These are phyloP conservation scores for Cyrtodaria siliqua DNA, from an alignment of 2,888 invertebrate species.

Conservation along the genomic window DNA sequence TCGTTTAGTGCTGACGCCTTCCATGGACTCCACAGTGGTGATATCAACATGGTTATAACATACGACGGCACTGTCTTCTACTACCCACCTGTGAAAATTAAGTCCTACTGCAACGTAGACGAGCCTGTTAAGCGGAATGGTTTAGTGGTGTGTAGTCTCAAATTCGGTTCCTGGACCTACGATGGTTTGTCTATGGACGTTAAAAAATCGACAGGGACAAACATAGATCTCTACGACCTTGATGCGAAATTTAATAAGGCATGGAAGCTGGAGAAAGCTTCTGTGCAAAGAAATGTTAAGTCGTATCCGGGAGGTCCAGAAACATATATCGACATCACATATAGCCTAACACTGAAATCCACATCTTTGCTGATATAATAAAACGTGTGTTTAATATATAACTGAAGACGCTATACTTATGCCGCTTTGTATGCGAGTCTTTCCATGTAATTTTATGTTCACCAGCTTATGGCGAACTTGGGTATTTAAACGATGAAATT, in stretches of 20 bases:
- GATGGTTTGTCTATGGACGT: slow-evolving; percentile 35
- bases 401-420: no score
- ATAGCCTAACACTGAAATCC: slow-evolving; percentile 18
- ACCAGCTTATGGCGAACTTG: no score
- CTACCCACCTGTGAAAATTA: slow-evolving; percentile 26
- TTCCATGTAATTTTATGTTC: no score
- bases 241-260: slow-evolving; percentile 41
- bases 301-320: slow-evolving; percentile 33
- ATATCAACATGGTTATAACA: slow-evolving; percentile 39
- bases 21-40: slow-evolving; percentile 22
- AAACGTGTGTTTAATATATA: no score
- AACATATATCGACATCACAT: slow-evolving; percentile 39
- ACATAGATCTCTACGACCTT: slow-evolving; percentile 11
- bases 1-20: slow-evolving; percentile 27
- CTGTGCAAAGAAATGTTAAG: slow-evolving; percentile 24
- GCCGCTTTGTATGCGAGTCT: no score
- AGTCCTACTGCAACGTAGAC: slow-evolving; percentile 36
- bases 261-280: slow-evolving; percentile 24
- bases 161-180: slow-evolving; percentile 57
- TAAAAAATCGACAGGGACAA: no score
- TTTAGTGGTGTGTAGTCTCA: slow-evolving; percentile 38
- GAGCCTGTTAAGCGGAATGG: slow-evolving; percentile 1
- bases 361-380: no score
- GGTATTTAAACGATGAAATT: no score
- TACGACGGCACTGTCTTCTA: slow-evolving; percentile 46